Evolutionary conservation across 2,888 invertebrate species (phyloP), one percentile per base, ranked within the genome.

Genomic region (Arrhopalites spinosus): DNA sequence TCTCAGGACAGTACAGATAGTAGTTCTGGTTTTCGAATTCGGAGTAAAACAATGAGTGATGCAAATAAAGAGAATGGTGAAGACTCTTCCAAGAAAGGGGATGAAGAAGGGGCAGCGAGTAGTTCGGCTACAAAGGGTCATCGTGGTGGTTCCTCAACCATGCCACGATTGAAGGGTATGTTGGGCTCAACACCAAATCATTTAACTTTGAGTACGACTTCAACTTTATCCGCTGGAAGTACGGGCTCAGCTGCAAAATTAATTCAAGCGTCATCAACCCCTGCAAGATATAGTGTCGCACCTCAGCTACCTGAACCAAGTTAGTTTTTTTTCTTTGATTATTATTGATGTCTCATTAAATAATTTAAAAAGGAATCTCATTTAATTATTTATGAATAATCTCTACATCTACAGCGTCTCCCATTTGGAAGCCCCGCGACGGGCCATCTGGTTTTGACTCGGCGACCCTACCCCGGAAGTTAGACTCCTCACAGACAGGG

Each of bases 351-450:
- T 47, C 8, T n/a, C n/a, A n/a, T n/a, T 53, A 53, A 53, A 5
- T 15, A 23, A 1, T 59, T 50, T 17, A 61, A 61, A 61, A 61
- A 61, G 3, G 20, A 27, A 2, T 7, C 61, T 17, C 8, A 8
- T 53, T 20, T n/a, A n/a, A 1, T 11, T 20, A 25, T 11, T 64
- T 64, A 56, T 66, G 15, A 45, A 71, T 89, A 90, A 91, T n/a
- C n/a, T n/a, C n/a, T n/a, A n/a, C n/a, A n/a, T n/a, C n/a, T 90
- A 89, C 91, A 92, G 96, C 96, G 89, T 96, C 96, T 88, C 97
- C 97, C 87, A 93, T 97, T 89, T 97, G 96, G 96, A 96, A 96
- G 91, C 96, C 95, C 88, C 92, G 96, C 89, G 95, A 95, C 89
- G 84, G 87, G 80, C n/a, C n/a, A 90, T 85, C 88, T 84, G 87